phyloP scores from a whole-genome alignment of 2,888 invertebrate species.

The Chrysolina oricalcia region DNA sequence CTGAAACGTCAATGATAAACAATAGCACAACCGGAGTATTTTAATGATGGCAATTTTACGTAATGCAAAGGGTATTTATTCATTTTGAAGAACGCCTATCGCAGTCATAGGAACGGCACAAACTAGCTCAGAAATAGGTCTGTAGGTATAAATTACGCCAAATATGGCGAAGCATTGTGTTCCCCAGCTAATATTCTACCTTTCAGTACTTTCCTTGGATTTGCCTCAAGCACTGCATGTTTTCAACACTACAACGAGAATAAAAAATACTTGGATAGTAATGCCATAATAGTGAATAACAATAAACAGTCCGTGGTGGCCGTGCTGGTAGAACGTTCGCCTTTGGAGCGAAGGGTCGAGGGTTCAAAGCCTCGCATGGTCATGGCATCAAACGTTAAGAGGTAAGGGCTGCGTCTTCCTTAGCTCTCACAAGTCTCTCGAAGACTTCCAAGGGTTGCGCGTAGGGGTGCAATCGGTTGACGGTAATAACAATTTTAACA shows the following conservation, averaged over 20 bases:
- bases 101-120: slow-evolving; percentile 20
- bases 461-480: too few species aligned
- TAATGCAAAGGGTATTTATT: slow-evolving; percentile 42
- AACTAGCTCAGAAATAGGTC: slow-evolving; percentile 53
- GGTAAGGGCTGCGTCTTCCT: too few species aligned
- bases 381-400: too few species aligned
- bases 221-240: slow-evolving; percentile 38
- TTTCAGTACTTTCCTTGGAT: slow-evolving; percentile 38
- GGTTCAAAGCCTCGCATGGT: too few species aligned
- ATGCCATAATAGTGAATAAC: slow-evolving; percentile 10
- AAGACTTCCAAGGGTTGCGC: too few species aligned
- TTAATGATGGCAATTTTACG: slow-evolving; percentile 51
- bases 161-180: slow-evolving; percentile 58
- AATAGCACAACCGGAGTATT: slow-evolving; percentile 43
- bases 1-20: slow-evolving; percentile 45
- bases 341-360: too few species aligned
- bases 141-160: slow-evolving; percentile 59
- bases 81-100: slow-evolving; percentile 45
- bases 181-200: slow-evolving; percentile 50
- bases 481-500: too few species aligned
- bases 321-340: too few species aligned
- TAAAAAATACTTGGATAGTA: background rate
- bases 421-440: too few species aligned
- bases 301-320: background rate
- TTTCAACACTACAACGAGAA: slow-evolving; percentile 7